Base-by-base conservation (phyloP, 2,888 invertebrate species). In the Brachyptera putata region DNA sequence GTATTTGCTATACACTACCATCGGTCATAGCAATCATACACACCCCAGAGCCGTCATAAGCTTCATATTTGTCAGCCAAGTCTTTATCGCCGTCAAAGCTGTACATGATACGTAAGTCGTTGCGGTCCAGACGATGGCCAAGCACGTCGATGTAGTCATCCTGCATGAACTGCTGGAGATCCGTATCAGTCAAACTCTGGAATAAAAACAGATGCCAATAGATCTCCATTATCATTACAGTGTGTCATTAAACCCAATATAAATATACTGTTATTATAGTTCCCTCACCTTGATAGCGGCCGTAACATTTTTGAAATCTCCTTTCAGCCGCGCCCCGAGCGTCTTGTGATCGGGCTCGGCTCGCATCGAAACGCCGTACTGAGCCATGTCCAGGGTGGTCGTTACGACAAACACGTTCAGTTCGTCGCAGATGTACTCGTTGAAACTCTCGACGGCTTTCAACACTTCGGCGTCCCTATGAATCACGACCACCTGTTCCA, bases 301-400 rank as follows among this genome's bases (percentile, higher is more conserved):
- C 60, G 86, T 87, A 0, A 98, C 89, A 24, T 84, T 81, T 76
- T 97, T 97, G 68, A 96, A 93, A 68, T 91, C 90, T 2, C 87
- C 86, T 75, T 96, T 96, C 39, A 97, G 78, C 62, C 95, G 83
- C 11, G 87, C 84, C 0, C 98, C 99, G 11, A 97, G 81, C 25
- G 86, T 79, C 77, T 93, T 95, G 74, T 95, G 93, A 76, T 99
- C 95, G 0, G 97, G 95, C 72, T 98, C 96, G 1, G 96, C 98
- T 69, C 88, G 82, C 56, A 99, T 74, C 3, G 85, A 84, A 24
- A 99, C 91, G 1, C 95, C 95, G 76, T 94, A 99, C 68, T 89
- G 91, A 66, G 87, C 83, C 75, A 96, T 97, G 69, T 99, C 93
- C 39, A 86, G 86, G 1, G 94, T 91, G 1, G 92, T 80, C 0